A percentile compares a stretch with the other conserved stretches of the same genome.
Evolutionary conservation across 2,888 invertebrate genomes (phyloP).

Genomic region (Drosophila kanekoi): DNA sequence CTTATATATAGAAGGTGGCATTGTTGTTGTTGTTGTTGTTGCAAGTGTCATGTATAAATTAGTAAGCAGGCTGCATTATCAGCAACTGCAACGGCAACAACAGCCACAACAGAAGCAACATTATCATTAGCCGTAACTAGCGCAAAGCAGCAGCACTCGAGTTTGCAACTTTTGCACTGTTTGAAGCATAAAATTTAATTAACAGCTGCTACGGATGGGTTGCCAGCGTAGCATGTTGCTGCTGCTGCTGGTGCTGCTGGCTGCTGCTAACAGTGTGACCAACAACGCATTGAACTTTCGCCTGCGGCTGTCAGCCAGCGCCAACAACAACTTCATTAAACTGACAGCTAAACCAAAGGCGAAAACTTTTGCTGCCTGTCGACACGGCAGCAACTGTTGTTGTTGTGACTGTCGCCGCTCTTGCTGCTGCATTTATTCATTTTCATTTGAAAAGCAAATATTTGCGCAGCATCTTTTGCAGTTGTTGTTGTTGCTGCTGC

Average conservation of each 20-base stretch:
- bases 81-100: slow-evolving; percentile 33
- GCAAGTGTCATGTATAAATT: slow-evolving; percentile 69
- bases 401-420: slow-evolving; percentile 1
- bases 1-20: slow-evolving; percentile 1
- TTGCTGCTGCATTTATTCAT: slow-evolving; percentile 60
- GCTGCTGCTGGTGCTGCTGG: too few species aligned
- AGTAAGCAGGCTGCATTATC: slow-evolving; percentile 52
- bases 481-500: slow-evolving; percentile 2
- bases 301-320: slow-evolving; percentile 24
- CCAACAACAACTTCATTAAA: slow-evolving; percentile 55
- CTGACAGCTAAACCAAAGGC: slow-evolving; percentile 40
- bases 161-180: slow-evolving; percentile 56
- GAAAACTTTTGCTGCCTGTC: slow-evolving; percentile 38
- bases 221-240: slow-evolving; percentile 7
- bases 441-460: slow-evolving; percentile 73
- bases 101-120: slow-evolving; percentile 44
- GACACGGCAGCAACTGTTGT: slow-evolving; percentile 20
- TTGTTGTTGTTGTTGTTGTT: slow-evolving; percentile 46
- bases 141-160: slow-evolving; percentile 47
- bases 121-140: slow-evolving; percentile 44
- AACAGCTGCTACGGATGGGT: slow-evolving; percentile 46
- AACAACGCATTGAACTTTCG: slow-evolving; percentile 48
- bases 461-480: slow-evolving; percentile 52
- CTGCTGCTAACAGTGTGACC: background rate
- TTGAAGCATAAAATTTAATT: slow-evolving; percentile 73